Base-by-base conservation (phyloP, 2,888 invertebrate species). In the Euspilapteryx auroguttella region DNA sequence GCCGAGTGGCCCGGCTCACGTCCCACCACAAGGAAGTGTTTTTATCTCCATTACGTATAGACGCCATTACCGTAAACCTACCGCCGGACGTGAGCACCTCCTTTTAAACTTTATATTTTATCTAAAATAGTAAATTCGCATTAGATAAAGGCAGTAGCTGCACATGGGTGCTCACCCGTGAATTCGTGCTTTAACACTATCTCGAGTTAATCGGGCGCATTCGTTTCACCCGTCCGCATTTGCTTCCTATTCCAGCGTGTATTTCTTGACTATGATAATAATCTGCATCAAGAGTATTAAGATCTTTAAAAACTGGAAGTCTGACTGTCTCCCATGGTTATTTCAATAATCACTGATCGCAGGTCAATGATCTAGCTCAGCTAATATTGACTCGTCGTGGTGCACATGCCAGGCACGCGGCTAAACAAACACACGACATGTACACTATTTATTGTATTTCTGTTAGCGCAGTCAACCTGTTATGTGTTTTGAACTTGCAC, bases 361-460 rank as follows among this genome's bases (percentile, higher is more conserved):
- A 39, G 64, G 58, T 65, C 66, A 49, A 49, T 46, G 49, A 64
- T 63, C 66, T 52, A 47, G n/a, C n/a, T n/a, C n/a, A n/a, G n/a
- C 53, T 50, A 66, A 68, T 68, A 66, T 69, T 69, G 57, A 66
- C 61, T 58, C 55, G 56, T 57, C 54, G 46, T 40, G 39, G 36
- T 14, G 12, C 23, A 23, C 11, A 15, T 15, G 14, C 12, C 41
- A 47, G 56, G 58, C 48, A 62, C 49, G 55, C 48, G 50, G 50
- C 49, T 62, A 47, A 52, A 44, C 37, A 59, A 45, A 64, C 50
- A 55, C 34, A 37, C 36, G 43, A 32, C 43, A 45, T n/a, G 10
- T n/a, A n/a, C n/a, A 12, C 12, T 21, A 7, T 21, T 21, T 20
- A 10, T 14, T 7, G 12, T 11, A 13, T 44, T 38, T 38, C 42